These are phyloP conservation scores for Plutella xylostella DNA, from an alignment of 2,888 invertebrate species.

Conservation along the genomic window DNA sequence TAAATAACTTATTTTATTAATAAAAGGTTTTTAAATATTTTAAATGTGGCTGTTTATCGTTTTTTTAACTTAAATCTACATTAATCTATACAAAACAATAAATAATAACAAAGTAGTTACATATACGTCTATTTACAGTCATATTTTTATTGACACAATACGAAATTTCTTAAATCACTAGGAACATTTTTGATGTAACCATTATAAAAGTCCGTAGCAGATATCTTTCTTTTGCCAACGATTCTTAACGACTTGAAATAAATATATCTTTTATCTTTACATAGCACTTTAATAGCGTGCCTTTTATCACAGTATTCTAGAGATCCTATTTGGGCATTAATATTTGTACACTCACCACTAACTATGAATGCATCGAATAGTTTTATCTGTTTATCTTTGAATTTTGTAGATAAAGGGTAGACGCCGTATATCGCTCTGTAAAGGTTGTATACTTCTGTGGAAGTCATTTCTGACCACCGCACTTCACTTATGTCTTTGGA, in stretches of 20 bases:
- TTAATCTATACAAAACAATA: neutral
- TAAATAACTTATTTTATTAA: no score
- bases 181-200: conserved; percentile 79
- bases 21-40: no score
- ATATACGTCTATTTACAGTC: neutral
- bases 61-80: neutral
- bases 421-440: conserved; percentile 77
- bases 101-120: neutral
- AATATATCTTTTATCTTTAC: conserved; percentile 74
- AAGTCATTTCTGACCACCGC: conserved; percentile 74
- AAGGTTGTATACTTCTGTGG: conserved; percentile 76
- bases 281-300: conserved; percentile 73
- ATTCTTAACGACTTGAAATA: conserved; percentile 74
- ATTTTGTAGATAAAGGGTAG: conserved; percentile 72
- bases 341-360: conserved; percentile 22
- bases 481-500: conserved; percentile 70
- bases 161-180: conserved; percentile 32
- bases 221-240: conserved; percentile 78
- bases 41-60: neutral
- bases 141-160: conserved; percentile 22
- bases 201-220: conserved; percentile 85
- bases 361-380: conserved; percentile 67
- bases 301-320: conserved; percentile 69
- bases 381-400: conserved; percentile 72
- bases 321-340: conserved; percentile 59